A percentile compares a stretch with the other conserved stretches of the same genome.
Evolutionary conservation across 2,888 invertebrate genomes (phyloP).

Genomic region (Polietes domitor): DNA sequence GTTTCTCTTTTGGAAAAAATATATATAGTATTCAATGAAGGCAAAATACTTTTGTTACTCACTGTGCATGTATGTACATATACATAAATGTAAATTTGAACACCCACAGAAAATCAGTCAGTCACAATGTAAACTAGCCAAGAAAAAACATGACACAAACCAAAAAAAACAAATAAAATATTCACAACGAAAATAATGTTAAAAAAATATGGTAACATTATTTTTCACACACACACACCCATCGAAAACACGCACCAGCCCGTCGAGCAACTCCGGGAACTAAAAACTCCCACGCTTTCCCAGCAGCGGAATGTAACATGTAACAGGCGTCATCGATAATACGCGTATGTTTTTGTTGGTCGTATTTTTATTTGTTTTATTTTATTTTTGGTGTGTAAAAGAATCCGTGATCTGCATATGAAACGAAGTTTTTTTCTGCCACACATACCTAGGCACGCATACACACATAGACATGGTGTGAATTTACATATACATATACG

Average conservation of each 20-base stretch:
- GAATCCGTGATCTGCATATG: conserved; percentile 22
- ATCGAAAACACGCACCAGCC: neutral
- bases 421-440: neutral
- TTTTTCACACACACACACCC: neutral
- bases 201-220: conserved; percentile 7
- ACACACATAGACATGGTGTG: neutral
- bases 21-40: no score
- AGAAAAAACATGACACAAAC: neutral
- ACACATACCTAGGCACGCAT: neutral
- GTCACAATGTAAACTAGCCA: neutral
- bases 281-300: neutral
- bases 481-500: neutral
- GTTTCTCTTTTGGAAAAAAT: no score
- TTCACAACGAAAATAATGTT: conserved; percentile 9
- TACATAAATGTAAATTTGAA: no score
- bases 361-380: neutral
- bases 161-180: neutral
- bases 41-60: no score
- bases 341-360: neutral
- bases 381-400: conserved; percentile 20
- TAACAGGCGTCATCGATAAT: conserved; percentile 33
- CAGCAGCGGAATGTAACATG: neutral
- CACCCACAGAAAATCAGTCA: neutral
- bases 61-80: no score
- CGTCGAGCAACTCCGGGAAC: neutral